Percentiles rank a stretch among this genome's conserved stretches.
Conservation (phyloP, 1,140 invertebrate genomes). For the Meteorus sp. region DNA sequence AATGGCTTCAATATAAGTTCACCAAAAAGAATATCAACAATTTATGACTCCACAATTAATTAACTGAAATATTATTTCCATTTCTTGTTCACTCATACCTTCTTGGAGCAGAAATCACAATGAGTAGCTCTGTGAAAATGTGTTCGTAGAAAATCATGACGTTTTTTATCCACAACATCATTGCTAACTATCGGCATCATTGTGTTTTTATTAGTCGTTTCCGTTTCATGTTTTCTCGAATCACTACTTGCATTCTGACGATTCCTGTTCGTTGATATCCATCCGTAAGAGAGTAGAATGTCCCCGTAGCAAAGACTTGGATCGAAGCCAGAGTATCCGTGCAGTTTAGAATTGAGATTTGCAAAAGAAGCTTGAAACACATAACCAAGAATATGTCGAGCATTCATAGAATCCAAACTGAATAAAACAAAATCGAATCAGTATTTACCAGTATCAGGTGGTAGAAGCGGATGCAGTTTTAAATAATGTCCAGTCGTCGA, state of each 20-base stretch:
- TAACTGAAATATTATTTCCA: too few species aligned
- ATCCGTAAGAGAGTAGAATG: conserved; percentile 80
- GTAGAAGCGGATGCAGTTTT: conserved; percentile 72
- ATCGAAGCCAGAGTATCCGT: conserved; percentile 79
- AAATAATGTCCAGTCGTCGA: conserved; percentile 79
- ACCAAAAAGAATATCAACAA: background rate
- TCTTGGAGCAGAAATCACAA: conserved; percentile 90
- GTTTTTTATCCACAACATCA: conserved; percentile 47
- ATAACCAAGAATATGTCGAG: background rate
- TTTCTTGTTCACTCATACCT: too few species aligned
- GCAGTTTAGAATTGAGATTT: conserved; percentile 57
- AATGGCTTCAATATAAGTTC: too few species aligned
- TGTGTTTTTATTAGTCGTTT: conserved; percentile 41
- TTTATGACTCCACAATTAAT: too few species aligned
- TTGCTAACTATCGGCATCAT: conserved; percentile 39
- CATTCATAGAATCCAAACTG: too few species aligned
- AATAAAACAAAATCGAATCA: too few species aligned
- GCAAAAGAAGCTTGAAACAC: conserved; percentile 60
- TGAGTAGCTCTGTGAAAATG: conserved; percentile 86
- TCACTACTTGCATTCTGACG: conserved; percentile 31
- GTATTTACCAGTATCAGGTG: conserved; percentile 66
- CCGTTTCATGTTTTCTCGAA: conserved; percentile 43
- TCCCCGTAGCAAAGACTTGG: conserved; percentile 88
- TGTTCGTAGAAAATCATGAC: conserved; percentile 79
- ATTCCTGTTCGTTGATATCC: conserved; percentile 55